These are phyloP conservation scores for Erebia palarica DNA, from an alignment of 2,888 invertebrate species.

Conservation along the genomic window DNA sequence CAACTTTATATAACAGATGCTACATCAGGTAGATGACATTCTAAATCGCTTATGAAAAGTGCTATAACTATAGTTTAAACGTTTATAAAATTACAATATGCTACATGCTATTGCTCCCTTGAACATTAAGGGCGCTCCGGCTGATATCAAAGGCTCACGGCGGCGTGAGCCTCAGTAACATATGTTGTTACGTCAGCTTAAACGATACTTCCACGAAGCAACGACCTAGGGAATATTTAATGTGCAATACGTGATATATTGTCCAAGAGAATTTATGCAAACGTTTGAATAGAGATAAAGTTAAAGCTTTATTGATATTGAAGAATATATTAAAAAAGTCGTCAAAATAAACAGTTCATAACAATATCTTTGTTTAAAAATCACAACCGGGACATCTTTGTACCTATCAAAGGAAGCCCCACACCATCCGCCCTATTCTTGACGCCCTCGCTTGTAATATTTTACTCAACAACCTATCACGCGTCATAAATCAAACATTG, in stretches of 20 bases:
- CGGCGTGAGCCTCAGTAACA: conserved; percentile 29
- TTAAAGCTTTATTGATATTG: neutral
- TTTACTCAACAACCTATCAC: conserved; percentile 60
- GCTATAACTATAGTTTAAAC: neutral
- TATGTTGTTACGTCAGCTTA: conserved; percentile 35
- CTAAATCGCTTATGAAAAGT: conserved; percentile 1
- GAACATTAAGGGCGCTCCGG: conserved; percentile 36
- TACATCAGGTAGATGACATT: neutral
- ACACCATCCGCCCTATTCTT: conserved; percentile 37
- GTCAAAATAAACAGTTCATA: neutral
- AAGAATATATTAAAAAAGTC: neutral
- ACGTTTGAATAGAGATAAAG: no score
- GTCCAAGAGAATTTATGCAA: neutral
- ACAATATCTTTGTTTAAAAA: conserved; percentile 10
- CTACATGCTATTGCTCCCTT: conserved; percentile 41
- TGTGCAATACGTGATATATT: conserved; percentile 8
- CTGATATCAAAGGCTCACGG: conserved; percentile 33
- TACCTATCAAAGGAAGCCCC: conserved; percentile 21
- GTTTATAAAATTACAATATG: conserved; percentile 20
- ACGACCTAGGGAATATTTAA: conserved; percentile 20
- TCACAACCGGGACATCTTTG: conserved; percentile 5
- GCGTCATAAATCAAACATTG: conserved; percentile 68
- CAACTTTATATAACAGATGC: no score
- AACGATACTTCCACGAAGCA: conserved; percentile 19
- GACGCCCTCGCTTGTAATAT: conserved; percentile 49